These are phyloP conservation scores for Flexamia atlantica DNA, from an alignment of 2,888 invertebrate genomes.

Conservation along the genomic window DNA sequence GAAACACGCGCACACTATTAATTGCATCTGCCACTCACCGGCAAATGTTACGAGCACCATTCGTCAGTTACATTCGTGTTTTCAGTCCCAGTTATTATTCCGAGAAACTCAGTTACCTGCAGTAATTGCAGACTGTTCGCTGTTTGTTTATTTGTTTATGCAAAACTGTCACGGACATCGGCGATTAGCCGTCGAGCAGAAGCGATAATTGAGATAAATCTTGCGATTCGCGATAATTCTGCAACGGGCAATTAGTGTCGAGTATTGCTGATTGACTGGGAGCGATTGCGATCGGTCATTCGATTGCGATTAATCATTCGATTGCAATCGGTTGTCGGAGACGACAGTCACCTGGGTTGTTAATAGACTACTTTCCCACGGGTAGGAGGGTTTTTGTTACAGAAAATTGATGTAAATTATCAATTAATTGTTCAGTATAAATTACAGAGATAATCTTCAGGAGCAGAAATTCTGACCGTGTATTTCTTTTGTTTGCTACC, in stretches of 20 bases:
- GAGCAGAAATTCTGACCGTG: too few species aligned
- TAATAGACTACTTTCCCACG: too few species aligned
- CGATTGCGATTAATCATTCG: too few species aligned
- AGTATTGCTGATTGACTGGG: background rate
- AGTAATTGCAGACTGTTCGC: background rate
- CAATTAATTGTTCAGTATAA: too few species aligned
- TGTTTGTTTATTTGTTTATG: slow-evolving; percentile 40
- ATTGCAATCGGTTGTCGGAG: too few species aligned
- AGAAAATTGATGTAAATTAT: too few species aligned
- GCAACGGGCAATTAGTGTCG: background rate
- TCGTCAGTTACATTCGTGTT: background rate
- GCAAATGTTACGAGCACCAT: background rate
- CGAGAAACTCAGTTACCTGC: background rate
- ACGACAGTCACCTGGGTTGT: too few species aligned
- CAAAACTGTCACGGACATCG: background rate
- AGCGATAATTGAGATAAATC: slow-evolving; percentile 10
- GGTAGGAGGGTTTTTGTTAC: too few species aligned
- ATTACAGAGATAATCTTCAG: too few species aligned
- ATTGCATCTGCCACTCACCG: background rate
- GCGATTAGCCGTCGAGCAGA: background rate
- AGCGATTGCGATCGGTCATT: too few species aligned
- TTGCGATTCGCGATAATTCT: background rate
- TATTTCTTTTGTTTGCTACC: too few species aligned
- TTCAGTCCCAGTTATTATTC: background rate
- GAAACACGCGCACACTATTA: background rate